Evolutionary conservation across 2,113 vertebrate species (phyloP).

Genomic region (Corythornis vintsioides): DNA sequence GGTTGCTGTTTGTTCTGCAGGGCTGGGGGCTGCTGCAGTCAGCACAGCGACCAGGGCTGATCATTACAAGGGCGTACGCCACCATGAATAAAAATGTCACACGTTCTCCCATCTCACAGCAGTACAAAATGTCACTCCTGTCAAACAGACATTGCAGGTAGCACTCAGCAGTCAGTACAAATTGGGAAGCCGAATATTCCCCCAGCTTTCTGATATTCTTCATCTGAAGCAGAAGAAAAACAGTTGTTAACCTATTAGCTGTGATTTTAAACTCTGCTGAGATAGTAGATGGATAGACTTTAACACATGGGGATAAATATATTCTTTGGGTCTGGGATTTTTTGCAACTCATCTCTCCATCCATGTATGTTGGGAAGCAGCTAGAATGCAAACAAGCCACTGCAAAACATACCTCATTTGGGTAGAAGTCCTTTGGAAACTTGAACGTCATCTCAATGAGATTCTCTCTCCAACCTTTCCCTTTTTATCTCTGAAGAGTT

Average conservation of each 20-base stretch:
- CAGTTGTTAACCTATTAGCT: conserved; percentile 89
- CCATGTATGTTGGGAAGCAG: conserved; percentile 18
- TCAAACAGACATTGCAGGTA: conserved; percentile 86
- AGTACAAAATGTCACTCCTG: conserved; percentile 87
- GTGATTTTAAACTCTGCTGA: conserved; percentile 82
- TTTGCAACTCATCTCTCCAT: conserved; percentile 54
- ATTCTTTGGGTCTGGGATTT: conserved; percentile 71
- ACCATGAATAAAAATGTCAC: conserved; percentile 90
- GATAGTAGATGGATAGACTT: conserved; percentile 74
- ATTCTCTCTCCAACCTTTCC: conserved; percentile 18
- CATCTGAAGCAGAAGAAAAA: conserved; percentile 87
- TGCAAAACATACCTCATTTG: conserved; percentile 30
- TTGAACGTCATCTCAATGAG: neutral
- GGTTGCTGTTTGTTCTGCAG: conserved; percentile 85
- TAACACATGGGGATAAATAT: conserved; percentile 70
- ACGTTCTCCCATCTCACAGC: conserved; percentile 83
- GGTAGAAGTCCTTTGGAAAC: conserved; percentile 2
- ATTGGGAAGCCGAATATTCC: conserved; percentile 86
- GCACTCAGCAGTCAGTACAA: conserved; percentile 85
- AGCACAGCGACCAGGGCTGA: conserved; percentile 87
- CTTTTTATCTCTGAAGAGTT: neutral
- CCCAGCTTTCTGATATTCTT: conserved; percentile 85
- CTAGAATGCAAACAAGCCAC: neutral
- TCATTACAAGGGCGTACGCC: conserved; percentile 88
- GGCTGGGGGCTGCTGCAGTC: conserved; percentile 83